Evolutionary conservation across 2,797 vertebrate species (phyloP).

Genomic region (Alcedo atthis): DNA sequence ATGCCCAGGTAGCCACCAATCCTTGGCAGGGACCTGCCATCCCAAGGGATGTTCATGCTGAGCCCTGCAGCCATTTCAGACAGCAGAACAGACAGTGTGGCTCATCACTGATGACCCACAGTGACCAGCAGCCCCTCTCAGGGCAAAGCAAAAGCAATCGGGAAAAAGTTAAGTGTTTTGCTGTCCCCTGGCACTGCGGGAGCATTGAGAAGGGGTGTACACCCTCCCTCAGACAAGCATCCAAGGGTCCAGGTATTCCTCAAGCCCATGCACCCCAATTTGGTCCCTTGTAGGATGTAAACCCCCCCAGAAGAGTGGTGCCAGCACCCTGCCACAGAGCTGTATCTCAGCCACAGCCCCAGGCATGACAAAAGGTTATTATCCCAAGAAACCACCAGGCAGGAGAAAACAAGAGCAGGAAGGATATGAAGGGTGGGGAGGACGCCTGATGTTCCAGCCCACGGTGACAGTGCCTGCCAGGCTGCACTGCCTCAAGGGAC

Average conservation of each 20-base stretch:
- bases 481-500: background rate
- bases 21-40: background rate
- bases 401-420: constrained; percentile 29
- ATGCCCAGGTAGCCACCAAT: background rate
- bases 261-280: background rate
- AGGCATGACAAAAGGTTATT: background rate
- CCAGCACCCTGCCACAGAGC: background rate
- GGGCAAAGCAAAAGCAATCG: background rate
- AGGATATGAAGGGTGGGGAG: constrained; percentile 18
- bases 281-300: background rate
- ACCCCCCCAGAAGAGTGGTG: rapidly evolving
- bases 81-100: rapidly evolving
- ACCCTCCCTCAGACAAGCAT: background rate
- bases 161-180: background rate
- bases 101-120: background rate
- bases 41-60: background rate
- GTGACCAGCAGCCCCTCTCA: background rate
- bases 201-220: background rate
- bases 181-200: background rate
- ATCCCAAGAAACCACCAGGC: background rate
- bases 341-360: rapidly evolving
- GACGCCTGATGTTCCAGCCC: background rate
- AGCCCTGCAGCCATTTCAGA: background rate
- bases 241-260: rapidly evolving
- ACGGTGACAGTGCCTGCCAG: background rate